These are phyloP conservation scores for Arremon aurantiirostris DNA, from an alignment of 2,797 vertebrate species.

Conservation along the genomic window DNA sequence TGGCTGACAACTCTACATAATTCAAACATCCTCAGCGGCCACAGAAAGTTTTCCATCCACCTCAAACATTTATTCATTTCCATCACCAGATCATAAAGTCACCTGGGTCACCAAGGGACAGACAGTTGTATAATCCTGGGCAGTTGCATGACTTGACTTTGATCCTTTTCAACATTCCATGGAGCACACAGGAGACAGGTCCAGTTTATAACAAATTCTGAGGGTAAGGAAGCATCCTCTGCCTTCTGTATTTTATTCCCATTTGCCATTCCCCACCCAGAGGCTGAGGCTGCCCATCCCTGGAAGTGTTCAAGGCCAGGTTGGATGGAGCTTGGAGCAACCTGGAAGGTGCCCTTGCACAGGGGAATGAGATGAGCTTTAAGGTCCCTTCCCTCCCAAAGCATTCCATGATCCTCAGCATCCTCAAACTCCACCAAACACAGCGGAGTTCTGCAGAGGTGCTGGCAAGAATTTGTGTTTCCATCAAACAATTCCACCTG, in stretches of 20 bases:
- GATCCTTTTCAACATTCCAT: neutral
- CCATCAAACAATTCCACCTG: accelerated
- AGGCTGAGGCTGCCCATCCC: neutral
- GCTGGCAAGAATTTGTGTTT: neutral
- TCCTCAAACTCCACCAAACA: neutral
- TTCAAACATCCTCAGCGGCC: neutral
- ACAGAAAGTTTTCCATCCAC: neutral
- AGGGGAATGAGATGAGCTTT: neutral
- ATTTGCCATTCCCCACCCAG: neutral
- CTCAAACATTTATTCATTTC: neutral
- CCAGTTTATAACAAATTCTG: neutral
- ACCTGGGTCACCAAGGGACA: neutral
- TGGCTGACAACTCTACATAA: neutral
- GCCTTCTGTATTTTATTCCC: neutral
- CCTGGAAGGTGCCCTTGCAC: neutral
- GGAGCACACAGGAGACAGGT: accelerated
- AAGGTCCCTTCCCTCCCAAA: neutral
- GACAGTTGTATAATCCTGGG: neutral
- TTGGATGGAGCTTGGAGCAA: neutral
- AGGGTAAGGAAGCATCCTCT: neutral
- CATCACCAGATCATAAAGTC: neutral
- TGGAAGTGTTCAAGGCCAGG: neutral
- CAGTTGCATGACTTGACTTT: neutral
- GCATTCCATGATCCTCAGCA: neutral
- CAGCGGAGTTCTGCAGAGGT: neutral